phyloP scores from a whole-genome alignment of 2,113 vertebrate genomes.

The Hypomesus transpacificus region DNA sequence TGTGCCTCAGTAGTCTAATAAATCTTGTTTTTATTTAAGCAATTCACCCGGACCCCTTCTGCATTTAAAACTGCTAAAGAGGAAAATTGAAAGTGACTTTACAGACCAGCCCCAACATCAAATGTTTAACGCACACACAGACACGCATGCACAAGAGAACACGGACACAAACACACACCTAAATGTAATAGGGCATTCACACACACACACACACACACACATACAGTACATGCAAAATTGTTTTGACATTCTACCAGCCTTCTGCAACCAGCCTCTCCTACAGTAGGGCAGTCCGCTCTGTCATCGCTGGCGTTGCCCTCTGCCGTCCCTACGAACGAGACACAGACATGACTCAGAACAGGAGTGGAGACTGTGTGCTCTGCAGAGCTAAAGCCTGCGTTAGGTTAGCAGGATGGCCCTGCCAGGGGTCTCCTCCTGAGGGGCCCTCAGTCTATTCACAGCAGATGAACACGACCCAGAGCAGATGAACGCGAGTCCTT shows the following conservation, averaged over 20 bases:
- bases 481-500: constrained; percentile 41
- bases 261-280: constrained; percentile 41
- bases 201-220: constrained; percentile 36
- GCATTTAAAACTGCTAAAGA: constrained; percentile 33
- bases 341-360: constrained; percentile 85
- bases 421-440: constrained; percentile 51
- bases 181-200: not conserved
- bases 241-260: constrained; percentile 50
- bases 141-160: not conserved
- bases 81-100: constrained; percentile 30
- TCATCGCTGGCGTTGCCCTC: constrained; percentile 73
- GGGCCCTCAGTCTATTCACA: constrained; percentile 41
- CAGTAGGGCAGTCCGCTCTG: constrained; percentile 65
- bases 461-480: constrained; percentile 44
- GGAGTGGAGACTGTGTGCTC: constrained; percentile 77
- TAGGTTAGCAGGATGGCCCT: constrained; percentile 65
- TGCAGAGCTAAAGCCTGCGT: constrained; percentile 71
- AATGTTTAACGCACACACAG: not conserved
- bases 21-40: constrained; percentile 51
- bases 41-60: constrained; percentile 30
- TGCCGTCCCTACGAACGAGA: constrained; percentile 71
- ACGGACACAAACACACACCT: not conserved
- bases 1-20: constrained; percentile 46
- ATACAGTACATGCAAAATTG: constrained; percentile 5
- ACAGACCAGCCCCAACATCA: constrained; percentile 41